Conservation (phyloP, 2,113 vertebrate species). For the Lagenorhynchus albirostris region DNA sequence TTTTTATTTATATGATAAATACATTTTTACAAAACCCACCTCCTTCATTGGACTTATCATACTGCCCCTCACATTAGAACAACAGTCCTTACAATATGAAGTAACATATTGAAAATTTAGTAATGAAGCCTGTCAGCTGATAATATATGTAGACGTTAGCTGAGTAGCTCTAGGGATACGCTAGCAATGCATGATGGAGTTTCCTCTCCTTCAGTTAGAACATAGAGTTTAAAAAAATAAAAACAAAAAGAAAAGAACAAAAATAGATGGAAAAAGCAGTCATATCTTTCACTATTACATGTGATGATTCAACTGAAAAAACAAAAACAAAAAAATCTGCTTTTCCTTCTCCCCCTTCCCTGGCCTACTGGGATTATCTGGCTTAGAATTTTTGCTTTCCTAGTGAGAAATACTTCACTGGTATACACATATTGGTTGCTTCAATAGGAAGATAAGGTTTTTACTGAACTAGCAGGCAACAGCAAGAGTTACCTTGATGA, state of each 20-base stretch:
- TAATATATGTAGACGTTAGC: neutral
- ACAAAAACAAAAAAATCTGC: neutral
- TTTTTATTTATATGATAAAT: neutral
- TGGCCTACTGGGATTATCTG: neutral
- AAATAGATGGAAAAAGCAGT: neutral
- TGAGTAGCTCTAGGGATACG: neutral
- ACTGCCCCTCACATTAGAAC: neutral
- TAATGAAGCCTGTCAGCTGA: neutral
- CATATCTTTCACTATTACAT: neutral
- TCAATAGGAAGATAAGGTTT: neutral
- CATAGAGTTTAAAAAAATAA: neutral
- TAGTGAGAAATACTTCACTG: neutral
- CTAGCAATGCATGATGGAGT: rapidly evolving
- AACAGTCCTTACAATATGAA: neutral
- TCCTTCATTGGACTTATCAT: neutral
- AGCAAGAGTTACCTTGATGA: neutral
- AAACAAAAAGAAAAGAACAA: neutral
- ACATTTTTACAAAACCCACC: neutral
- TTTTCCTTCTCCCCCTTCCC: neutral
- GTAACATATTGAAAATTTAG: neutral
- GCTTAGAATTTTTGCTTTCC: neutral
- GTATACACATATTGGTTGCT: neutral
- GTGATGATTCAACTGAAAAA: neutral
- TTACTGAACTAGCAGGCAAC: neutral
- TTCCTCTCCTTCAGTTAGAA: neutral